phyloP scores from a whole-genome alignment of 1,140 invertebrate genomes.

The Zaprionus africanus region DNA sequence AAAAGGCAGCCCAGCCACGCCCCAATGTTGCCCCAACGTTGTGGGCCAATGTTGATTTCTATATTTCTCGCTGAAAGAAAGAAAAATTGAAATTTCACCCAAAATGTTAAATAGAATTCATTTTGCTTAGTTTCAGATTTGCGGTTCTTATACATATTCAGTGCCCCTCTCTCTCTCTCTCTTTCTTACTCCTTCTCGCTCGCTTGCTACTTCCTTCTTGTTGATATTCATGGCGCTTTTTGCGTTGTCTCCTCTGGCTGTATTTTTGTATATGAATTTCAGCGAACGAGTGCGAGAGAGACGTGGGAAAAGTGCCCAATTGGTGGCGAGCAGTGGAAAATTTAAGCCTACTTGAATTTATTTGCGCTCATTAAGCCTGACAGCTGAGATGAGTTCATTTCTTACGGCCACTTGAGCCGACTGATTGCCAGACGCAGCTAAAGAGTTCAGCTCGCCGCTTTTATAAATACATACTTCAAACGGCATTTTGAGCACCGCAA shows the following conservation, averaged over 20 bases:
- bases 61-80: slow-evolving; percentile 48
- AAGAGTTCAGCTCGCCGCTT: slow-evolving; percentile 38
- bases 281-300: slow-evolving; percentile 17
- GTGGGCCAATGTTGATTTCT: slow-evolving; percentile 57
- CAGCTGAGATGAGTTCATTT: slow-evolving; percentile 73
- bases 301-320: slow-evolving; percentile 53
- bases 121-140: slow-evolving; percentile 64
- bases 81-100: slow-evolving; percentile 67
- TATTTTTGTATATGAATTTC: slow-evolving; percentile 77
- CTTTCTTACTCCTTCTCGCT: not conserved
- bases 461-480: slow-evolving; percentile 30
- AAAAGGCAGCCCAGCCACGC: slow-evolving; percentile 56
- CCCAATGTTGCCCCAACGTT: not conserved
- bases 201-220: not conserved
- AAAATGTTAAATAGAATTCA: slow-evolving; percentile 80
- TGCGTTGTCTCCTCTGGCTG: slow-evolving; percentile 35
- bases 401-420: slow-evolving; percentile 34
- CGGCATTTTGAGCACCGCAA: slow-evolving; percentile 10
- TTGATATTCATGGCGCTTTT: slow-evolving; percentile 67
- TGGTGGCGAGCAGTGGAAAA: slow-evolving; percentile 54
- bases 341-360: slow-evolving; percentile 82
- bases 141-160: slow-evolving; percentile 48
- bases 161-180: not conserved
- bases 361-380: slow-evolving; percentile 77
- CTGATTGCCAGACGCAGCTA: slow-evolving; percentile 44